Evolutionary conservation across 2,113 vertebrate genomes (phyloP), one percentile per base, ranked within the genome.

Genomic region (Chrysochloris asiatica): DNA sequence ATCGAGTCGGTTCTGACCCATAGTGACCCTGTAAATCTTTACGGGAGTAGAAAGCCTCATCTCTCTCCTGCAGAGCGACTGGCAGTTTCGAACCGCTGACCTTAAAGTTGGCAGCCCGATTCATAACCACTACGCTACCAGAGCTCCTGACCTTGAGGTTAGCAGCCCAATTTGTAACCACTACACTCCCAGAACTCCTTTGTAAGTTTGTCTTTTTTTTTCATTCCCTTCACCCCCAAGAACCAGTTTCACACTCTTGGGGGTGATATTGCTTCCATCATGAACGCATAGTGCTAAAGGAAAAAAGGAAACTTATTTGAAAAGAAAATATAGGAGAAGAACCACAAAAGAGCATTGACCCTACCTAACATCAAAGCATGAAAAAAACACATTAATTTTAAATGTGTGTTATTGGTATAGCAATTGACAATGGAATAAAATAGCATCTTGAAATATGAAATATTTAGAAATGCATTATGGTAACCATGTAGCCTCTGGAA

Each of bases 261-360:
- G 22, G 17, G 0, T 61, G 28, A 43, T 77, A 56, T 59, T 21
- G 59, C 13, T 24, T 8, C 11, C 56, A 30, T 4, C n/a, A 6
- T 89, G 77, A 91, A 89, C n/a, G 1, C 13, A 75, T 38, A 3
- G 11, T 67, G 30, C 59, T 61, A 61, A 76, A 86, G 28, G 90
- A 56, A 92, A 67, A 67, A 80, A 86, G 28, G 90, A 63, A 92
- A 89, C n/a, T 47, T 82, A 71, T 24, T 76, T 82, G 38, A 26
- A 50, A 88, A 87, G 9, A 48, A 81, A 63, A 41, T 26, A 81
- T 0, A 48, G 48, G 93, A 28, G 8, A 61, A 78, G 21, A 63
- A 63, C 48, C n/a, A 80, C 65, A 8, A 91, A 93, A 86, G 21
- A 67, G 48, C 13, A 54, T 16, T 76, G 54, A 76, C 11, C 33